These are phyloP conservation scores for Empidonax alnorum DNA, from an alignment of 2,113 vertebrate species.

Conservation along the genomic window DNA sequence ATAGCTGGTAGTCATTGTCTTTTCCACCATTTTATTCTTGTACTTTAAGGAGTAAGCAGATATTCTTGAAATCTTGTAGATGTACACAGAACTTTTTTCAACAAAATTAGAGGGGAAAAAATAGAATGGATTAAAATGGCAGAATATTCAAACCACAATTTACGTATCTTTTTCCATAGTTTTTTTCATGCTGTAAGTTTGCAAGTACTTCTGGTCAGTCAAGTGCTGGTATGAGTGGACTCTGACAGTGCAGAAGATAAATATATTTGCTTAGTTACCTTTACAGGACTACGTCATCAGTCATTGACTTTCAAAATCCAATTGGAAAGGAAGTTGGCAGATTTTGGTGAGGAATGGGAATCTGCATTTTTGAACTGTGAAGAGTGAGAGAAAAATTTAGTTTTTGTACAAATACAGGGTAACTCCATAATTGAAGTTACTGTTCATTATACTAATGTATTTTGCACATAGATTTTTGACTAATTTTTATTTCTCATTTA, in stretches of 20 bases:
- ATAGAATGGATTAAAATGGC: fast-evolving
- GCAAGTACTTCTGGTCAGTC: background rate
- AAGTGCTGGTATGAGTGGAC: background rate
- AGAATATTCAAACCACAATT: background rate
- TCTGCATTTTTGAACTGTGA: background rate
- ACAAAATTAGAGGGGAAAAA: background rate
- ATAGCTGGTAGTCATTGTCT: background rate
- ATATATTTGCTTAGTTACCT: background rate
- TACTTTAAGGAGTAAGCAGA: background rate
- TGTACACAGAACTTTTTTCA: background rate
- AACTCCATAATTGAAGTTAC: background rate
- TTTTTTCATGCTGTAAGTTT: background rate
- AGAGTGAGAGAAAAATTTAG: background rate
- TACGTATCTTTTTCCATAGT: background rate
- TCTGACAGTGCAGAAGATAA: background rate
- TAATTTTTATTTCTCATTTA: background rate
- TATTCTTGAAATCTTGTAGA: background rate
- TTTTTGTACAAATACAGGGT: background rate
- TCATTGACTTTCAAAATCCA: background rate
- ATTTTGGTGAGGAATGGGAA: background rate
- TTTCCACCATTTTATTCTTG: background rate
- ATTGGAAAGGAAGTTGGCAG: background rate
- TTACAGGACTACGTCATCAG: background rate
- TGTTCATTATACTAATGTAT: background rate
- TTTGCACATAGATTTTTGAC: background rate